These are phyloP conservation scores for Radopholus similis DNA, from an alignment of 1,140 invertebrate species.

Conservation along the genomic window DNA sequence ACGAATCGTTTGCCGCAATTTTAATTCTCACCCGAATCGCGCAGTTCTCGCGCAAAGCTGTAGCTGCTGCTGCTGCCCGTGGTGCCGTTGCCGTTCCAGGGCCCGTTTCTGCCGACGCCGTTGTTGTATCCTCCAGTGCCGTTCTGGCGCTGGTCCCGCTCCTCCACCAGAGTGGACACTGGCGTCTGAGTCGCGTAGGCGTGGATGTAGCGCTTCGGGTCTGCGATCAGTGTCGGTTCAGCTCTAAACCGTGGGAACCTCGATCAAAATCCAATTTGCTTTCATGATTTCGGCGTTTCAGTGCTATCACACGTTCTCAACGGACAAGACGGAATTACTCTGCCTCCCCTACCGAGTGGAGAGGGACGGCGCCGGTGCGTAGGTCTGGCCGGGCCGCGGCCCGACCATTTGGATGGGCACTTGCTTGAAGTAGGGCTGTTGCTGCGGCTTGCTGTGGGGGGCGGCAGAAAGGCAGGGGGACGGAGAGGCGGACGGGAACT, in stretches of 20 bases:
- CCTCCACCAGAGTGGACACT: conserved; percentile 1
- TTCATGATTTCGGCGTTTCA: too few relatives aligned
- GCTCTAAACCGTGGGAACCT: neutral
- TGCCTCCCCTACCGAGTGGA: neutral
- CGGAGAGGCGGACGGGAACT: neutral
- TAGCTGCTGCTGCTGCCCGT: neutral
- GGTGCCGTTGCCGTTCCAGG: neutral
- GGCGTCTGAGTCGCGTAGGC: conserved; percentile 18
- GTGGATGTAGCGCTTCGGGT: conserved; percentile 15
- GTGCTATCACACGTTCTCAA: too few relatives aligned
- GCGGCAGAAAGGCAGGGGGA: neutral
- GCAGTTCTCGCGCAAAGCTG: conserved; percentile 18
- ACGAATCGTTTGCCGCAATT: neutral
- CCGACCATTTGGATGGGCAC: conserved; percentile 18
- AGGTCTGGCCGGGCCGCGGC: neutral
- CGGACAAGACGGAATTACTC: neutral
- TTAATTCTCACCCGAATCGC: conserved; percentile 6
- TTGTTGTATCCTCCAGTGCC: neutral
- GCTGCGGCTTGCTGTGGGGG: neutral
- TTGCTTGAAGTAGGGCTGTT: neutral
- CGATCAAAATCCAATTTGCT: neutral
- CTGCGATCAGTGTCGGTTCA: neutral
- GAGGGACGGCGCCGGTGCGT: neutral
- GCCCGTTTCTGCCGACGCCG: neutral
- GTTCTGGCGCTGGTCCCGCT: too few relatives aligned